Base-by-base conservation (phyloP, 37 sponge, comb jelly and placozoan genomes). In the Petrosia ficiformis region DNA sequence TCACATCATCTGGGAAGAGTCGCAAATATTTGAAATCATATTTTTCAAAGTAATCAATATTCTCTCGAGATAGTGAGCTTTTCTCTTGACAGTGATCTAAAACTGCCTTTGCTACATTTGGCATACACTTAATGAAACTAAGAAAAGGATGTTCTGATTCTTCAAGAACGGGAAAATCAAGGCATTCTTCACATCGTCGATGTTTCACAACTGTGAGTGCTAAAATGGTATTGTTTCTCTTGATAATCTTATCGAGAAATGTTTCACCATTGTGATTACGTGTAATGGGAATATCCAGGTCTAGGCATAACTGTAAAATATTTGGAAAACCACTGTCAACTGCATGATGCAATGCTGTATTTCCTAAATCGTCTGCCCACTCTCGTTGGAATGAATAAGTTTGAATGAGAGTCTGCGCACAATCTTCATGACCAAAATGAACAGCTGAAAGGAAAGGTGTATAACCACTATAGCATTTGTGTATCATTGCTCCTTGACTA, bases 21-120 rank as follows among this genome's bases (percentile, higher is more conserved):
- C 80, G 76, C 65, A 95, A 66, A 42, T 91, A 92, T 68, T 95
- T 92, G 89, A 95, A 95, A 42, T 84, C 75, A 59, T 71, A 95
- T 32, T 69, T 68, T 25, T 78, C 76, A 85, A 85, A 91, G 80
- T 87, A 90, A 3, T 72, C 63, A 0, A 68, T 60, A 44, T 88
- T 59, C 14, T 44, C 42, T 26, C 59, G 58, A 34, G 70, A 67
- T 29, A 72, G 33, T 2, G 35, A 32, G 0, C 89, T 42, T 42
- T 58, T 80, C 1, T 42, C 68, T 37, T 75, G 75, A 16, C 73
- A 81, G 24, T 76, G 80, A 37, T 95, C 89, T 21, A 95, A 74
- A 11, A 88, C 95, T 16, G 65, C 57, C 77, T 84, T 80, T 26
- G 95, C 95, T 8, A 88, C 79, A 2, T 84, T 71, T 38, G 95